Conservation (phyloP, 2,797 vertebrate genomes). For the Austrolebias charrua region DNA sequence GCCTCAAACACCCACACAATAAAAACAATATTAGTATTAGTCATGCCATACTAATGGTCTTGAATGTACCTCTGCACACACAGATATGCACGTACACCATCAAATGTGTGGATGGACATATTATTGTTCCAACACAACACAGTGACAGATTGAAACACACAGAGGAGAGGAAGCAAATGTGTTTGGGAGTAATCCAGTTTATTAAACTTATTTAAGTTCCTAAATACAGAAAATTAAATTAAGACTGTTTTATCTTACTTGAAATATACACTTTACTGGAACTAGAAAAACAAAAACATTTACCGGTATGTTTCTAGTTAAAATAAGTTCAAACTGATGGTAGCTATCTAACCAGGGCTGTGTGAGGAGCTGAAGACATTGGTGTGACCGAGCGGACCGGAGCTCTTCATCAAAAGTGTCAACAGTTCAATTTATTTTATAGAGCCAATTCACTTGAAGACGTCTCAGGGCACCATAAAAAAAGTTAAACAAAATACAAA, state of each 20-base stretch:
- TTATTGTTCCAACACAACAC: conserved; percentile 24
- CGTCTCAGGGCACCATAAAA: too few species aligned
- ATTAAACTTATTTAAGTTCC: not conserved
- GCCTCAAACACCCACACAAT: conserved; percentile 40
- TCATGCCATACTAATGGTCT: conserved; percentile 36
- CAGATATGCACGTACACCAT: not conserved
- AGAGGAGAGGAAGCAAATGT: conserved; percentile 17
- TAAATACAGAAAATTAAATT: not conserved
- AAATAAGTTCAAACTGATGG: too few species aligned
- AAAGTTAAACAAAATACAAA: too few species aligned
- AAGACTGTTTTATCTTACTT: not conserved
- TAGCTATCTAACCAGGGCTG: too few species aligned
- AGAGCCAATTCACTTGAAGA: too few species aligned
- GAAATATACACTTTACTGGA: too few species aligned
- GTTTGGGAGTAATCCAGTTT: conserved; percentile 4
- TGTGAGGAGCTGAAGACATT: too few species aligned
- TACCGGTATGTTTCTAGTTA: too few species aligned
- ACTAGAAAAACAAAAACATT: too few species aligned
- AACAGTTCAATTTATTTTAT: too few species aligned
- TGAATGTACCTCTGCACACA: conserved; percentile 20
- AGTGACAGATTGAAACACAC: conserved; percentile 13
- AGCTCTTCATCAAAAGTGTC: too few species aligned
- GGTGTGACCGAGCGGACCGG: too few species aligned
- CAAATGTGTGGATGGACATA: conserved; percentile 10
- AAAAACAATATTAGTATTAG: conserved; percentile 45